Evolutionary conservation across 2,797 vertebrate species (phyloP), one percentile per base, ranked within the genome.

Genomic region (Myotis daubentonii): DNA sequence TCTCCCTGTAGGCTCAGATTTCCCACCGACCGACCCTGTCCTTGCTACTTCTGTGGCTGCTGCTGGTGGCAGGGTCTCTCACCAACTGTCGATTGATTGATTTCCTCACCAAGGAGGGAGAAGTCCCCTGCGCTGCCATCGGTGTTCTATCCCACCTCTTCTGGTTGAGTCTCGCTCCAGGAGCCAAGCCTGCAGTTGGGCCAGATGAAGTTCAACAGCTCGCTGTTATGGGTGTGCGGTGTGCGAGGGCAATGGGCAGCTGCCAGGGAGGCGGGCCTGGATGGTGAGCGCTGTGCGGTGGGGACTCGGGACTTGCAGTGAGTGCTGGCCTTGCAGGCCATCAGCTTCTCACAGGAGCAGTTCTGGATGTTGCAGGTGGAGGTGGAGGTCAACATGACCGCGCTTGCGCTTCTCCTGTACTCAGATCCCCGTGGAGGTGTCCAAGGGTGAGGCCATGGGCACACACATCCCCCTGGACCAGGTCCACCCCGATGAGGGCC

Each of bases 361-460:
- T 99, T 99, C 98, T 98, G 98, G 97, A 97, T 99, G 95, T 98
- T 99, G 81, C 99, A 99, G 97, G 99, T 99, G 89, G 99, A 99
- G 97, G 98, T 99, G 98, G 99, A 99, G 97, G 98, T 99, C 96
- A 84, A 36, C 65, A 22, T 10, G 65, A 68, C 17, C 15, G 2
- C 1, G 8, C n/a, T n/a, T n/a, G n/a, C n/a, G n/a, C n/a, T n/a
- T n/a, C n/a, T n/a, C n/a, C n/a, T n/a, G n/a, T n/a, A n/a, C n/a
- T n/a, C n/a, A n/a, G n/a, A n/a, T n/a, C n/a, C n/a, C n/a, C n/a
- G n/a, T n/a, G n/a, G n/a, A n/a, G n/a, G n/a, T n/a, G n/a, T n/a
- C n/a, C n/a, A n/a, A n/a, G n/a, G n/a, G n/a, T n/a, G n/a, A n/a
- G n/a, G n/a, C n/a, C n/a, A n/a, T n/a, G n/a, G n/a, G n/a, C n/a